Evolutionary conservation across 2,113 vertebrate species (phyloP), one percentile per base, ranked within the genome.

Genomic region (Eretmochelys imbricata): DNA sequence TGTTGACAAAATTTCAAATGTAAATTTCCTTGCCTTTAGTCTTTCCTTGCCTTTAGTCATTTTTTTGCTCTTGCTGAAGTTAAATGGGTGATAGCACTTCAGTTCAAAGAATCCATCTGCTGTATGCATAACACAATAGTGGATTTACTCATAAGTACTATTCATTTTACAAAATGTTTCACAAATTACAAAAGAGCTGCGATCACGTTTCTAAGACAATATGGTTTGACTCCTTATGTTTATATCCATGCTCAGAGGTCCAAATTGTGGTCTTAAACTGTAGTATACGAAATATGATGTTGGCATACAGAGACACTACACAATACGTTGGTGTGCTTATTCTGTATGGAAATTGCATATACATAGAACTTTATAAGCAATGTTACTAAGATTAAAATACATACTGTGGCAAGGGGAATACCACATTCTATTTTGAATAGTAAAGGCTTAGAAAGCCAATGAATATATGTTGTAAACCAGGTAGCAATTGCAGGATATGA

Each of bases 241-340:
- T 76, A 25, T 27, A 46, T 42, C n/a, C 38, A 38, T 76, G 38
- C 22, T 22, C 72, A 25, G 9, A 46, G 72, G 35, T 69, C 35
- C 38, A 46, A 25, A 24, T 8, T 76, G 42, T 46, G 72, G 38
- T 14, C 38, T 76, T 76, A 42, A 42, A 76, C 22, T 72, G 35
- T 38, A 89, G 62, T 22, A 82, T 17, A 65, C 53, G 75, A 81
- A 0, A 0, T 0, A 3, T 1, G 17, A 1, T 29, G 14, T 1
- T 16, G 75, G 79, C 55, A 10, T 4, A 9, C 1, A 27, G 3
- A 24, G 27, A 80, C 0, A 89, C 24, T 0, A 0, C 5, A 13
- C 4, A 20, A 27, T 50, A n/a, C 2, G 48, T 2, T 25, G 51
- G 88, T 55, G 54, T 54, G 62, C 13, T 3, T 16, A 81, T 13